phyloP scores from a whole-genome alignment of 2,888 invertebrate genomes.

The Eudasyphora cyanicolor region DNA sequence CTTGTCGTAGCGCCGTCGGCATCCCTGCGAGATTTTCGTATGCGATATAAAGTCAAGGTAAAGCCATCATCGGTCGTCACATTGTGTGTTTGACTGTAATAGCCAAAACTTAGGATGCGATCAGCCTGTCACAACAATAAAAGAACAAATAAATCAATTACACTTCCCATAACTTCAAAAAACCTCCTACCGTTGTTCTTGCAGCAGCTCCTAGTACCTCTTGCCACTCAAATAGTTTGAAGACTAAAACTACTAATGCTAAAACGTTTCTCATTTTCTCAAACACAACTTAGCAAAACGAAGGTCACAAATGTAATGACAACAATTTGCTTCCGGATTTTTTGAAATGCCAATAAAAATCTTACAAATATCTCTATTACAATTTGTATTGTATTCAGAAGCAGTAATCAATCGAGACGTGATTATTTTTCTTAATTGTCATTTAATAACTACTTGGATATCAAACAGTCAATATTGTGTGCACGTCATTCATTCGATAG shows the following conservation, averaged over 20 bases:
- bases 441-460: not conserved
- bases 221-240: too few relatives aligned
- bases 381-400: not conserved
- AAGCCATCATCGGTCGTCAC: not conserved
- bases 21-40: not conserved
- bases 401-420: not conserved
- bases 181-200: not conserved
- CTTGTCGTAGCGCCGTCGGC: conserved; percentile 44
- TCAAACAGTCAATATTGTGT: not conserved
- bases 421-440: not conserved
- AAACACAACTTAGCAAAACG: not conserved
- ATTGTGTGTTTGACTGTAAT: not conserved
- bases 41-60: not conserved
- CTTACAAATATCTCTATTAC: not conserved
- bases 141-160: too few relatives aligned
- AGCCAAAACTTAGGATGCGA: not conserved
- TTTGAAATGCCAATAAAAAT: not conserved
- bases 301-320: not conserved
- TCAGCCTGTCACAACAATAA: not conserved
- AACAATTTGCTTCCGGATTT: not conserved
- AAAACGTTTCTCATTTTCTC: not conserved
- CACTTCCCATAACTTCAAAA: not conserved
- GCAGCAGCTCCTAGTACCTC: not conserved
- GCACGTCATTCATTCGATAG: not conserved
- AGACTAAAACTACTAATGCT: too few relatives aligned